A percentile compares a stretch with the other conserved stretches of the same genome.
Evolutionary conservation across 2,113 vertebrate species (phyloP).

Genomic region (Daboia siamensis): DNA sequence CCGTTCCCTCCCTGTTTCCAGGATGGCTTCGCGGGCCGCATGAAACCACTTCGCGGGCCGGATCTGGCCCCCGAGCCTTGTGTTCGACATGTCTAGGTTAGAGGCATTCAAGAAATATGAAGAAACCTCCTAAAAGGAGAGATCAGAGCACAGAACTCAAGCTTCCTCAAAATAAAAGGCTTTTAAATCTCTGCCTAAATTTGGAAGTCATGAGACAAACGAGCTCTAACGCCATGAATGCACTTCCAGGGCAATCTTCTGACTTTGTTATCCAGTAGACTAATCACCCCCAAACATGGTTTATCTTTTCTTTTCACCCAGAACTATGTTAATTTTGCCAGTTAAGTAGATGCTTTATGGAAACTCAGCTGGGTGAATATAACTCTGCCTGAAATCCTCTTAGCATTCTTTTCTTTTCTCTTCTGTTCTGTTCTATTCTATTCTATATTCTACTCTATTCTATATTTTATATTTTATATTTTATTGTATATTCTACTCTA

Average conservation of each 20-base stretch:
- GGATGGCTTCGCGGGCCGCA: too few relatives aligned
- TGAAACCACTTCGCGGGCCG: too few relatives aligned
- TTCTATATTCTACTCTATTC: too few relatives aligned
- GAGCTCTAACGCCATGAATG: neutral
- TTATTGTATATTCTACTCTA: too few relatives aligned
- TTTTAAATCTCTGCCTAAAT: constrained; percentile 34
- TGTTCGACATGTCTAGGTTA: too few relatives aligned
- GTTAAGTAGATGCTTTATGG: neutral
- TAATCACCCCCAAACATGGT: neutral
- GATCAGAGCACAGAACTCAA: constrained; percentile 24
- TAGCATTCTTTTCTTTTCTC: too few relatives aligned
- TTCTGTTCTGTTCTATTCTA: too few relatives aligned
- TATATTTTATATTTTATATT: too few relatives aligned
- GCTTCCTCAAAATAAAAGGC: constrained; percentile 43
- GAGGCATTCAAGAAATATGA: constrained; percentile 66
- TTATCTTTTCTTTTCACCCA: neutral
- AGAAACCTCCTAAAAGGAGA: constrained; percentile 54
- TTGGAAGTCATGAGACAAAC: neutral
- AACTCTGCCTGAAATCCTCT: neutral
- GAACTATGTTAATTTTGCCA: neutral
- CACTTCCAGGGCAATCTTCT: neutral
- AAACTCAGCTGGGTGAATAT: neutral
- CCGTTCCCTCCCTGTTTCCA: too few relatives aligned
- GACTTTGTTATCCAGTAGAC: neutral
- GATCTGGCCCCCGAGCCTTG: too few relatives aligned